phyloP scores from a whole-genome alignment of 2,888 invertebrate genomes.

The Siphlonurus alternatus region DNA sequence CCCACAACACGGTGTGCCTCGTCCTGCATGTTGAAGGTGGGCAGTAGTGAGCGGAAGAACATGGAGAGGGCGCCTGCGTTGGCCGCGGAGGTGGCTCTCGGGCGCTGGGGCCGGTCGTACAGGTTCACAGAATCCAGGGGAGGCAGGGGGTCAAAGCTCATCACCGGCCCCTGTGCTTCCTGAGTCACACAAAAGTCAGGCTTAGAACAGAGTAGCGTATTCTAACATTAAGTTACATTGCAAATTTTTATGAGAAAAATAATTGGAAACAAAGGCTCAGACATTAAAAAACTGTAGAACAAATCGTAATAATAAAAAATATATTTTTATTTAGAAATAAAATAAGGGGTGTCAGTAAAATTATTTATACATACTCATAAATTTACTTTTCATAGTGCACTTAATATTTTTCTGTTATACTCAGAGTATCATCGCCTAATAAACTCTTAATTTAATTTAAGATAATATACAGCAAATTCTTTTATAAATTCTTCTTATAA shows the following conservation, averaged over 20 bases:
- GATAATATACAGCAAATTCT: no score
- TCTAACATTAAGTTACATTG: slow-evolving; percentile 5
- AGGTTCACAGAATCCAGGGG: slow-evolving; percentile 55
- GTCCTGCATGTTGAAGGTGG: slow-evolving; percentile 40
- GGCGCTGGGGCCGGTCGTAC: slow-evolving; percentile 36
- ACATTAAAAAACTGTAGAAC: slow-evolving; percentile 3
- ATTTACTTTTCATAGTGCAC: no score
- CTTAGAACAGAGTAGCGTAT: slow-evolving; percentile 23
- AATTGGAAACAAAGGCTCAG: not conserved
- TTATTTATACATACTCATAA: no score
- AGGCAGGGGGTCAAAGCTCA: slow-evolving; percentile 64
- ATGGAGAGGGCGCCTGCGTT: slow-evolving; percentile 27
- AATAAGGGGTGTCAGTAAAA: no score
- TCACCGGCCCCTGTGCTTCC: slow-evolving; percentile 37
- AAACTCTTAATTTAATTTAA: no score
- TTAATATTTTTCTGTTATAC: no score
- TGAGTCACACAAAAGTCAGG: no score
- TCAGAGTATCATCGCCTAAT: no score
- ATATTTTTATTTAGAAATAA: no score
- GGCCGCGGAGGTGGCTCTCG: slow-evolving; percentile 14
- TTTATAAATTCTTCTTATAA: no score
- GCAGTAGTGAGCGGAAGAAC: slow-evolving; percentile 56
- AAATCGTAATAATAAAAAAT: slow-evolving; percentile 6
- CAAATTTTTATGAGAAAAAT: slow-evolving; percentile 8
- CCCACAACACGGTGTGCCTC: no score